These are phyloP conservation scores for Mythimna lalbum DNA, from an alignment of 2,888 invertebrate genomes.

Conservation along the genomic window DNA sequence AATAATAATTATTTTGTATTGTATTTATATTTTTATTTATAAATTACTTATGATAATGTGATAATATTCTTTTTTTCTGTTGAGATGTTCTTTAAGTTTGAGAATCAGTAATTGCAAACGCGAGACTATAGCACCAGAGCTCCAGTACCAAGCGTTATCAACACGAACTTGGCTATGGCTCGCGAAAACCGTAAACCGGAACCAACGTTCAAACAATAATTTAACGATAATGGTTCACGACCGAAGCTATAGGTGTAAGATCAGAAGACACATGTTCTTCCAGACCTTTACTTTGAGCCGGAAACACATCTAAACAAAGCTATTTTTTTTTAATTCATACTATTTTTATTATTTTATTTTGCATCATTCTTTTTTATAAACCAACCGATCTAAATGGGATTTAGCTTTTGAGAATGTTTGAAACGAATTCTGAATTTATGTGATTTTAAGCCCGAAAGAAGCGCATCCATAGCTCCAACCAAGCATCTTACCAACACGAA, in stretches of 20 bases:
- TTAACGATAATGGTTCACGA: constrained; percentile 14
- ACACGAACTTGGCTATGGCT: constrained; percentile 18
- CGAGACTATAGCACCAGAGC: not conserved
- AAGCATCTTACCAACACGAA: constrained; percentile 15
- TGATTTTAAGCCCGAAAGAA: not conserved
- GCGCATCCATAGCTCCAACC: constrained; percentile 1
- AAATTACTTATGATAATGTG: no score
- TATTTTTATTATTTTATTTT: not conserved
- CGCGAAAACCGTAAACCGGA: constrained; percentile 11
- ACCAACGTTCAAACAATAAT: constrained; percentile 13
- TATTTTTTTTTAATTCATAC: not conserved
- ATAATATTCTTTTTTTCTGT: not conserved
- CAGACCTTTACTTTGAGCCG: not conserved
- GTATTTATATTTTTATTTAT: no score
- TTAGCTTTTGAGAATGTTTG: not conserved
- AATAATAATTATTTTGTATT: no score
- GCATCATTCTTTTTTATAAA: not conserved
- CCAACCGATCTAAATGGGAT: not conserved
- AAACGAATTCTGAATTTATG: not conserved
- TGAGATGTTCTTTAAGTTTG: not conserved
- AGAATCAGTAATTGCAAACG: not conserved
- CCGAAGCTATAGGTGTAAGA: constrained; percentile 10
- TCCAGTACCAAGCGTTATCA: constrained; percentile 7
- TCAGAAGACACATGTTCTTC: not conserved
- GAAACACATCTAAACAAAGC: not conserved